Evolutionary conservation across 1,140 invertebrate species (phyloP), one percentile per base, ranked within the genome.

Genomic region (Neodiprion lecontei): DNA sequence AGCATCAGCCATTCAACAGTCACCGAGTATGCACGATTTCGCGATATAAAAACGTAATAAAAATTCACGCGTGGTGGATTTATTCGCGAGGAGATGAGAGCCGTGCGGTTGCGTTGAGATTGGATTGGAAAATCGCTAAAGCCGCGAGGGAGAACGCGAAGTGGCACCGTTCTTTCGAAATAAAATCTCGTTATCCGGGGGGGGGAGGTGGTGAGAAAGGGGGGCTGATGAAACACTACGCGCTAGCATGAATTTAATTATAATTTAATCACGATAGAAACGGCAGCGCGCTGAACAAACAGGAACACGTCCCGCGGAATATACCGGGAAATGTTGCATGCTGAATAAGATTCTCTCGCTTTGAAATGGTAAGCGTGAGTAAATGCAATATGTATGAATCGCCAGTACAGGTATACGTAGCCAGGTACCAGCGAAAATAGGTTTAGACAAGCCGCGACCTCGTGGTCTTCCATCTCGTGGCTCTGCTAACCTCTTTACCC

Each of bases 381-480:
- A 61, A 61, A 61, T 61, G 53, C 53, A 61, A 61, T 61, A 61
- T 61, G 53, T 61, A 61, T 61, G 53, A 61, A 61, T 61, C n/a
- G 53, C 53, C 9, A 5, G 53, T 61, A 61, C 28, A 40, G 28
- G 28, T 40, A 40, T 40, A 40, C 28, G 0, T 40, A 3, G 28
- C 28, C 28, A 40, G 28, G 28, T 61, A 61, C 53, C n/a, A 9
- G 53, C 53, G 53, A 61, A 61, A 61, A 61, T 61, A 61, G 11
- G 53, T 17, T 61, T 61, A 61, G 11, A 17, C 53, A 17, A 61
- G 53, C 53, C 53, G n/a, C 53, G 11, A 17, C 53, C 53, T 61
- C 53, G 53, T 17, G 53, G 53, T 61, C n/a, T 40, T 40, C 28
- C 28, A 40, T 40, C 28, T 40, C 28, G 28, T 40, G 5, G 28